phyloP scores from a whole-genome alignment of 2,113 vertebrate species.

The Caranx ignobilis region DNA sequence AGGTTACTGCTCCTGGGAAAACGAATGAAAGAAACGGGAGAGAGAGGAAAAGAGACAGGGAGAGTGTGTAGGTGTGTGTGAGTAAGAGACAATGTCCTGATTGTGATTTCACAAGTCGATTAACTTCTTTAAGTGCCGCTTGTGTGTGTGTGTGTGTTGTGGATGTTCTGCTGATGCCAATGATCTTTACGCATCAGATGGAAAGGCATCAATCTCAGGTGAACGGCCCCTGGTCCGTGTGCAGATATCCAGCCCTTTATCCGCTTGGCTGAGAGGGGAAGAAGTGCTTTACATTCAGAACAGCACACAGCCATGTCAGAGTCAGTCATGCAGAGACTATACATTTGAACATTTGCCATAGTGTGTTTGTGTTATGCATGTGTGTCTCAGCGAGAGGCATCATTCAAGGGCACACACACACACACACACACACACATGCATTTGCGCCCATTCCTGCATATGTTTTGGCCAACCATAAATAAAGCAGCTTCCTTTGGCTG shows the following conservation, averaged over 20 bases:
- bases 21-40: neutral
- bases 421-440: neutral
- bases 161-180: constrained; percentile 75
- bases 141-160: constrained; percentile 52
- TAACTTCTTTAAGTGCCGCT: constrained; percentile 60
- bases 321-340: constrained; percentile 34
- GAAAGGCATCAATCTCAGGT: constrained; percentile 78
- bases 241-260: constrained; percentile 51
- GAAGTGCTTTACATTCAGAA: constrained; percentile 18
- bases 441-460: constrained; percentile 4
- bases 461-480: constrained; percentile 59
- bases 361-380: constrained; percentile 43
- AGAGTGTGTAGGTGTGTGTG: neutral
- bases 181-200: constrained; percentile 72
- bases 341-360: constrained; percentile 58
- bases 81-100: constrained; percentile 69
- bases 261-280: constrained; percentile 25
- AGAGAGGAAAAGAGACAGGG: constrained; percentile 1
- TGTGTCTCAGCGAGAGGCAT: neutral
- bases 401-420: neutral
- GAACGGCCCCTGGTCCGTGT: constrained; percentile 60
- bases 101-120: constrained; percentile 83
- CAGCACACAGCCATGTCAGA: constrained; percentile 21
- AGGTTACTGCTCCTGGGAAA: constrained; percentile 73
- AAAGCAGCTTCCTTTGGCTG: constrained; percentile 53